A percentile compares a stretch with the other conserved stretches of the same genome.
Evolutionary conservation across 2,113 vertebrate genomes (phyloP).

Genomic region (Machaerirhynchus nigripectus): DNA sequence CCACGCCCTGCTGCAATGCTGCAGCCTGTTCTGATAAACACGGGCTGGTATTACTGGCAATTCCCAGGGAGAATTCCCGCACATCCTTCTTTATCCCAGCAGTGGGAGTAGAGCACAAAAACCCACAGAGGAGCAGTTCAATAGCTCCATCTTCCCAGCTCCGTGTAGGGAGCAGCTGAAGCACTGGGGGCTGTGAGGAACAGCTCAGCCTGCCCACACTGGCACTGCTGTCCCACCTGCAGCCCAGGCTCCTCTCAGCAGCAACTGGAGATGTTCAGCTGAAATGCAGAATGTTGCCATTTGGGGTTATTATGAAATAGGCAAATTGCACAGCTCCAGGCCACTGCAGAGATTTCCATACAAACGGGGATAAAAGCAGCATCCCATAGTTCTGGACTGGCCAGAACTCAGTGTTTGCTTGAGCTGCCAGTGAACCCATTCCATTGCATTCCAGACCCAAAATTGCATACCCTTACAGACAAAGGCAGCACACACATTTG

Average conservation of each 20-base stretch:
- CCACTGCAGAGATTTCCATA: not conserved
- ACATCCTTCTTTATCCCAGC: not conserved
- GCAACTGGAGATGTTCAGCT: accelerated
- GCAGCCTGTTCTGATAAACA: not conserved
- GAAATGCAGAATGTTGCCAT: not conserved
- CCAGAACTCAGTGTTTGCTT: not conserved
- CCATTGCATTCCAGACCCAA: not conserved
- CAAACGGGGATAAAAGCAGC: not conserved
- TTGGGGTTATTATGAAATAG: accelerated
- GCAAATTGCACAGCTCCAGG: not conserved
- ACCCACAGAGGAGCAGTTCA: not conserved
- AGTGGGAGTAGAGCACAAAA: not conserved
- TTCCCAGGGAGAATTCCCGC: not conserved
- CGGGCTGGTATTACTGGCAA: not conserved
- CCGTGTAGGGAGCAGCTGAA: accelerated
- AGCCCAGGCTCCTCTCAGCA: not conserved
- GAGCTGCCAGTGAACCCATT: not conserved
- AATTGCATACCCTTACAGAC: not conserved
- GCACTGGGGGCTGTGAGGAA: not conserved
- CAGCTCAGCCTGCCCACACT: not conserved
- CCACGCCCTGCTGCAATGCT: not conserved
- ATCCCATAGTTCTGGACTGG: not conserved
- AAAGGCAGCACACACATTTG: not conserved
- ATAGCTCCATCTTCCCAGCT: not conserved
- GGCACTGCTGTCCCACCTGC: not conserved